These are phyloP conservation scores for Mylabris sibirica DNA, from an alignment of 2,888 invertebrate genomes.

Conservation along the genomic window DNA sequence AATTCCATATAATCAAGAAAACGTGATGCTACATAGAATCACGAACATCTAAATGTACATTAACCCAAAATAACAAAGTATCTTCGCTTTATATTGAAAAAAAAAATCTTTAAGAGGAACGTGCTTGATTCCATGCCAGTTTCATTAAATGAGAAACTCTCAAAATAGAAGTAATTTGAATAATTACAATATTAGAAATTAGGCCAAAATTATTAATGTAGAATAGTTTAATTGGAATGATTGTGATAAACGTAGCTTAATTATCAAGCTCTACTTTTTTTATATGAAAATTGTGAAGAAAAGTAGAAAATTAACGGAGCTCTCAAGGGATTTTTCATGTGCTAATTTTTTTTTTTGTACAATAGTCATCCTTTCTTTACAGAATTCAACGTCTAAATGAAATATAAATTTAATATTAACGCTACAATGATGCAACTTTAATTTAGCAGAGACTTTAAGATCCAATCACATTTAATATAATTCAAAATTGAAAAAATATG, in stretches of 20 bases:
- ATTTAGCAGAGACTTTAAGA: too few species aligned
- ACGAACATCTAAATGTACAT: neutral
- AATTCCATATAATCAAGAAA: neutral
- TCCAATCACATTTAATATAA: too few species aligned
- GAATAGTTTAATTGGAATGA: neutral
- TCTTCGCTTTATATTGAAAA: neutral
- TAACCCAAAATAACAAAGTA: neutral
- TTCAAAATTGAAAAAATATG: too few species aligned
- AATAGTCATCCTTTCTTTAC: neutral
- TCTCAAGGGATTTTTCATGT: neutral
- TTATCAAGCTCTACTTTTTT: neutral
- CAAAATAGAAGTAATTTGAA: neutral
- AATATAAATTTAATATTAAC: too few species aligned
- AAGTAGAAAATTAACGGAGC: neutral
- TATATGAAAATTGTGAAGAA: neutral
- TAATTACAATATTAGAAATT: neutral
- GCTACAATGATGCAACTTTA: too few species aligned
- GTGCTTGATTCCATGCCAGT: neutral
- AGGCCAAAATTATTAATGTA: neutral
- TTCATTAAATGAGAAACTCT: neutral
- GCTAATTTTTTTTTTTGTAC: neutral
- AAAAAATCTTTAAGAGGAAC: neutral
- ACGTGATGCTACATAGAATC: constrained; percentile 9
- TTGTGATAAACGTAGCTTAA: neutral
- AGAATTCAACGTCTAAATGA: neutral